These are phyloP conservation scores for Poeciliopsis turneri DNA, from an alignment of 2,797 vertebrate genomes.

Conservation along the genomic window DNA sequence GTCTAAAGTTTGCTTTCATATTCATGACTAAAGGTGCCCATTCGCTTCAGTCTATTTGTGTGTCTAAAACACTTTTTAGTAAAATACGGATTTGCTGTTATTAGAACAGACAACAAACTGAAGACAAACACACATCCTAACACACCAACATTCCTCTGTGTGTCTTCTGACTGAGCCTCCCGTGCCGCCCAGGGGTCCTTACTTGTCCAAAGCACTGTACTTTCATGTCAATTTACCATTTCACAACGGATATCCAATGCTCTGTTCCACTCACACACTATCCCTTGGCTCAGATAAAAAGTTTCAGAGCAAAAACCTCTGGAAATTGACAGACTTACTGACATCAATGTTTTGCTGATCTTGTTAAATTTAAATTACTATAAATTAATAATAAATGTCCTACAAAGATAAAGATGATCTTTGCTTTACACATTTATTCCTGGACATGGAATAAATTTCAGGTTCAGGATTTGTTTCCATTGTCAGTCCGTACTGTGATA, in stretches of 20 bases:
- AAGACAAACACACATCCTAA: constrained; percentile 16
- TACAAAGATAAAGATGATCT: neutral
- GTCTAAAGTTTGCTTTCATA: constrained; percentile 18
- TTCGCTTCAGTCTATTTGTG: constrained; percentile 10
- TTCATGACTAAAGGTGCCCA: constrained; percentile 12
- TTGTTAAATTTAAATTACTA: neutral
- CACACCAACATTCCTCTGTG: constrained; percentile 7
- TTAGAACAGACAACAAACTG: constrained; percentile 23
- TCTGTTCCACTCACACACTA: constrained; percentile 24
- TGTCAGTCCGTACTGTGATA: too few species aligned
- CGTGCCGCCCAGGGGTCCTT: constrained; percentile 24
- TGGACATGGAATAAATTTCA: too few species aligned
- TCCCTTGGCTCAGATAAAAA: constrained; percentile 24
- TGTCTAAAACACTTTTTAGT: constrained; percentile 11
- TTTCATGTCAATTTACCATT: constrained; percentile 62
- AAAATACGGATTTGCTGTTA: constrained; percentile 32
- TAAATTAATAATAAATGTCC: neutral
- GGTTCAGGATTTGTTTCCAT: too few species aligned
- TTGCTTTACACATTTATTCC: neutral
- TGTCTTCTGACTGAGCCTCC: constrained; percentile 27
- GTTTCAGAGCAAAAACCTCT: constrained; percentile 34
- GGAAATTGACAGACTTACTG: neutral
- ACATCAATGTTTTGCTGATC: constrained; percentile 8
- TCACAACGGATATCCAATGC: constrained; percentile 34
- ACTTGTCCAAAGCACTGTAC: constrained; percentile 65